Evolutionary conservation across 1,140 invertebrate species (phyloP), one percentile per base, ranked within the genome.

Genomic region (Palaemon carinicauda): DNA sequence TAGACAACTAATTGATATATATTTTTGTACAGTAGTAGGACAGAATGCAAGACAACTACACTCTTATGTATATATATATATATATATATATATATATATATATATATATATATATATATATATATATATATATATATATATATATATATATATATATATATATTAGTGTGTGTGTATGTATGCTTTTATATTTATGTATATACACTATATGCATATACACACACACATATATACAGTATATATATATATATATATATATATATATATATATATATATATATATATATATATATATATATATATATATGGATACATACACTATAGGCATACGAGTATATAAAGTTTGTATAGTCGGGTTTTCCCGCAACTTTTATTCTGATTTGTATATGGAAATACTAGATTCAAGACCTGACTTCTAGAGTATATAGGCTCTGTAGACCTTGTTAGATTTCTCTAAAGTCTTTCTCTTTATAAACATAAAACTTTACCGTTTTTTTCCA

Each of bases 81-180:
- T 77, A 77, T 77, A 77, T 77, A 77, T 77, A 77, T 77, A 77
- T 41, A 77, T 75, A 75, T 77, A 9, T 41, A 77, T 77, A 77
- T 77, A 41, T 41, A 77, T 77, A 77, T 50, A 77, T 77, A 77
- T 50, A 41, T 77, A 77, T 41, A 77, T 77, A 77, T 77, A 77
- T 77, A 77, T 77, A 77, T 77, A 41, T 77, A 41, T 77, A 77
- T 77, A 77, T 77, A 77, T 77, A 77, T 77, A 77, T 77, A 77
- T 77, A 77, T 77, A 77, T 77, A 41, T 77, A 77, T 77, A 77
- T 77, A 77, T 77, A 77, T 77, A 52, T 77, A 31, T 77, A 31
- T 77, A 31, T 77, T 12, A 50, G 31, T 77, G n/a, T 77, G n/a
- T 77, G n/a, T 77, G n/a, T 77, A 31, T 77, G n/a, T 77, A 31